These are phyloP conservation scores for Piezodorus guildinii DNA, from an alignment of 1,140 invertebrate genomes.

Conservation along the genomic window DNA sequence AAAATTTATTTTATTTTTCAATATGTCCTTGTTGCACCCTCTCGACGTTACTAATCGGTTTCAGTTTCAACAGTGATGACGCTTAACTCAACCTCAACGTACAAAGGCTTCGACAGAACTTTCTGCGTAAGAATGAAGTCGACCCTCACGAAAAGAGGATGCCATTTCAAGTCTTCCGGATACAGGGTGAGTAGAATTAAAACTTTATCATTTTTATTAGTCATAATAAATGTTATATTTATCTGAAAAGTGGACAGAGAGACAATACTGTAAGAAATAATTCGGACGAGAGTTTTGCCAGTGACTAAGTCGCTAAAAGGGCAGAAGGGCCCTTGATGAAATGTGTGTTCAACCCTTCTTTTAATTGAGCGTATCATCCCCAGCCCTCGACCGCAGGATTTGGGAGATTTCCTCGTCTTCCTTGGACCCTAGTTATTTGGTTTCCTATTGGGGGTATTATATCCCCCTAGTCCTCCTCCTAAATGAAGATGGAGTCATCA, in stretches of 20 bases:
- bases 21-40: too few relatives aligned
- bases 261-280: too few relatives aligned
- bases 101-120: conserved; percentile 77
- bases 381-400: not conserved
- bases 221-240: too few relatives aligned
- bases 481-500: too few relatives aligned
- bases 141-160: conserved; percentile 90
- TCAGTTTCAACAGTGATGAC: conserved; percentile 80
- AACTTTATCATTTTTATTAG: not conserved
- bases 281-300: too few relatives aligned
- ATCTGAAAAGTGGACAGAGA: too few relatives aligned
- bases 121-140: conserved; percentile 98
- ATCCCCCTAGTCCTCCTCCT: too few relatives aligned
- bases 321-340: too few relatives aligned
- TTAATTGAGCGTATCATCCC: not conserved
- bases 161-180: conserved; percentile 95
- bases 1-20: not conserved
- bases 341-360: not conserved
- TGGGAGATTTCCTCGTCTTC: not conserved
- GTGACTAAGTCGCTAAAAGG: too few relatives aligned
- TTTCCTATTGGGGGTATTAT: not conserved
- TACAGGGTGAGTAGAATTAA: conserved; percentile 68
- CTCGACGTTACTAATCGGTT: not conserved
- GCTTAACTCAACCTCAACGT: conserved; percentile 55
- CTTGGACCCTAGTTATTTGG: not conserved